Percentiles rank a stretch among this genome's conserved stretches.
Evolutionary conservation across 2,113 vertebrate species (phyloP).

Genomic region (Thoracochromis brauschi): DNA sequence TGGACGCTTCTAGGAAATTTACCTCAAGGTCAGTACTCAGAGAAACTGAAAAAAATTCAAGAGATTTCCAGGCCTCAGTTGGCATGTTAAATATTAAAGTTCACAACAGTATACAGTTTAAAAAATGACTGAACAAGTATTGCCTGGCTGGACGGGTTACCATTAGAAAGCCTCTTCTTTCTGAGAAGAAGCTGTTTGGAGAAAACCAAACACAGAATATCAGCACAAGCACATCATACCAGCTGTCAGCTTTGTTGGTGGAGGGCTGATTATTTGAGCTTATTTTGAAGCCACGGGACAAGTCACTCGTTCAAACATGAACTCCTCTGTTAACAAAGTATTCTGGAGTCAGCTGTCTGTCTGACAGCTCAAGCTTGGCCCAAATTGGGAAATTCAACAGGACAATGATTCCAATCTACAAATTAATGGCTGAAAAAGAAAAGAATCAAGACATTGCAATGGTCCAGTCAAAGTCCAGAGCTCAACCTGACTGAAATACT

Average conservation of each 20-base stretch:
- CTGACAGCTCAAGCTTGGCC: not conserved
- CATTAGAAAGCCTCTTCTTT: not conserved
- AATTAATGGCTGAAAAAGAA: not conserved
- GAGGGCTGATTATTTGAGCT: not conserved
- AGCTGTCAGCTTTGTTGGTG: not conserved
- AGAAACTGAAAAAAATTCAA: not conserved
- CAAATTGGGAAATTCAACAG: not conserved
- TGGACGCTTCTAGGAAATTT: not conserved
- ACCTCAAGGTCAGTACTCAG: not conserved
- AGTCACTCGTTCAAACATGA: not conserved
- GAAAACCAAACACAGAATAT: not conserved
- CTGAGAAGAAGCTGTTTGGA: not conserved
- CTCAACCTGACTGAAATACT: not conserved
- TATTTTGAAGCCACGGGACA: not conserved
- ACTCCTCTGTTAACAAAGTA: not conserved
- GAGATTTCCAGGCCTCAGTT: not conserved
- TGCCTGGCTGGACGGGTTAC: not conserved
- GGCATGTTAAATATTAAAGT: not conserved
- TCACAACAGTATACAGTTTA: not conserved
- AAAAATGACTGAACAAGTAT: not conserved
- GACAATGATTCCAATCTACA: not conserved
- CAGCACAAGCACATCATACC: not conserved
- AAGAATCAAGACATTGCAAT: not conserved
- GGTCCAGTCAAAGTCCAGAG: not conserved
- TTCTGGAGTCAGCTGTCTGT: not conserved